Evolutionary conservation across 53 echinoderm and acorn worm genomes (phyloP).

Genomic region (Paelopatides confundens): DNA sequence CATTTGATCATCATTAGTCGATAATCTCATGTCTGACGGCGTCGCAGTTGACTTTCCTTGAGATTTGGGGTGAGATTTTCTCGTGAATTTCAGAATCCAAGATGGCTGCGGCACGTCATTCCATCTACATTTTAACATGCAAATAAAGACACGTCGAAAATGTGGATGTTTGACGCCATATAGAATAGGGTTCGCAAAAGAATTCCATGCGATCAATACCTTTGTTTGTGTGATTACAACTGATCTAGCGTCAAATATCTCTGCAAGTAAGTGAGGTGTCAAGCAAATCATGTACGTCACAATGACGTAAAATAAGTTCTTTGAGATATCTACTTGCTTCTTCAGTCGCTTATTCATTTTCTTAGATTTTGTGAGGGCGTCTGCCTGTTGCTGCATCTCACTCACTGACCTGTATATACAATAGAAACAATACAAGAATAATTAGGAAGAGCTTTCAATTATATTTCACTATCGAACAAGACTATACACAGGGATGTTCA

Average conservation of each 20-base stretch:
- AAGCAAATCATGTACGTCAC: constrained; percentile 12
- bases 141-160: constrained; percentile 10
- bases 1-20: no score
- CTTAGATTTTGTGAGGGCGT: no score
- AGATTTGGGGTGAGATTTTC: background rate
- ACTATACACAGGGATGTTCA: no score
- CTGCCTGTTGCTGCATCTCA: no score
- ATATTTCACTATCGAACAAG: no score
- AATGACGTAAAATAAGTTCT: constrained; percentile 28
- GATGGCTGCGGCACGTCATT: constrained; percentile 38
- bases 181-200: background rate
- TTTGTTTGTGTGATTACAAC: constrained; percentile 17
- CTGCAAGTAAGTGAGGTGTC: constrained; percentile 14
- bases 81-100: constrained; percentile 3
- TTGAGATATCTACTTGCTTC: constrained; percentile 39
- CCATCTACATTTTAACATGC: constrained; percentile 19
- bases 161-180: constrained; percentile 39
- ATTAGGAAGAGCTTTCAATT: no score
- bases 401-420: no score
- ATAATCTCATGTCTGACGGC: no score
- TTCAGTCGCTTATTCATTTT: no score
- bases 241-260: background rate
- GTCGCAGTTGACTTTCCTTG: background rate
- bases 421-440: no score
- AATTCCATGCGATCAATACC: background rate